phyloP scores from a whole-genome alignment of 2,888 invertebrate genomes.

The Lacanobia oleracea region DNA sequence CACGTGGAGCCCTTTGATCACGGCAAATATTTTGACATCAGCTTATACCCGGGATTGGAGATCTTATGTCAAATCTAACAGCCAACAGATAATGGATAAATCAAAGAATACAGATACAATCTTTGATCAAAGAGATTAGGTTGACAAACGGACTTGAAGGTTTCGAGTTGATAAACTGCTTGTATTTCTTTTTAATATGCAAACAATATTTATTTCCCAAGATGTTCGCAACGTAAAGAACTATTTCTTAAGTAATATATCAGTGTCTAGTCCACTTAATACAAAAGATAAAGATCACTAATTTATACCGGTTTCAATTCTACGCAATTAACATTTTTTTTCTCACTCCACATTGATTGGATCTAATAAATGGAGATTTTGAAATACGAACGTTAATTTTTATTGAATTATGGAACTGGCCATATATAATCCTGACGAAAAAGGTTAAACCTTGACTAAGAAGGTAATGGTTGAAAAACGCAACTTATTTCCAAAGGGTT shows the following conservation, averaged over 20 bases:
- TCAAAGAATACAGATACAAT: conserved; percentile 41
- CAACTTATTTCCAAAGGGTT: conserved; percentile 81
- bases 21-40: conserved; percentile 74
- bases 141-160: conserved; percentile 22
- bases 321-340: conserved; percentile 61
- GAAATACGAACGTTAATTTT: conserved; percentile 29
- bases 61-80: conserved; percentile 59
- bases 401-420: conserved; percentile 42
- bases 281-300: conserved; percentile 64
- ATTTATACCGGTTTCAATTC: conserved; percentile 63
- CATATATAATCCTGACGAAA: conserved; percentile 5
- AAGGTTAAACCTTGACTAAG: neutral
- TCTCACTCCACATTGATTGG: conserved; percentile 56
- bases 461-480: conserved; percentile 64
- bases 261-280: conserved; percentile 60
- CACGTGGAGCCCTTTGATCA: conserved; percentile 78
- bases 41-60: conserved; percentile 51
- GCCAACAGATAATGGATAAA: conserved; percentile 41
- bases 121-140: conserved; percentile 38
- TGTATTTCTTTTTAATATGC: conserved; percentile 31
- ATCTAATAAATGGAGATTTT: conserved; percentile 51
- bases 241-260: conserved; percentile 46
- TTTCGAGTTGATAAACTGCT: conserved; percentile 17
- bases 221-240: conserved; percentile 44
- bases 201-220: conserved; percentile 48